These are phyloP conservation scores for Ostrea denselamellosa DNA, from an alignment of 1,140 invertebrate genomes.

Conservation along the genomic window DNA sequence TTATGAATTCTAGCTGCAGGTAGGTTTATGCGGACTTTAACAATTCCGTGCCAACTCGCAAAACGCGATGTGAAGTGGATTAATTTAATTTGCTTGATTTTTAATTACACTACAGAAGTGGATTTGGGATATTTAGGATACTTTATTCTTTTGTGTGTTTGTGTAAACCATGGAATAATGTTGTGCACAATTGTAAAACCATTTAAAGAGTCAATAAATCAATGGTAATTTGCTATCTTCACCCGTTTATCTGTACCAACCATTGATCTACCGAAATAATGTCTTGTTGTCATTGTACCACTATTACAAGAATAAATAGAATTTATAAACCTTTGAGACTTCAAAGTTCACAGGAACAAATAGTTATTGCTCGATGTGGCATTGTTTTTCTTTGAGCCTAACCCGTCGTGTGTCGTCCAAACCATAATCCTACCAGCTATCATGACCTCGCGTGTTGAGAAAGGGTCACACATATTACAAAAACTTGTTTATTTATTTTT, in stretches of 20 bases:
- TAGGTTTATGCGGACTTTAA: constrained; percentile 15
- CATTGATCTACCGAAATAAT: neutral
- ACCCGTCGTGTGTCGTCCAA: neutral
- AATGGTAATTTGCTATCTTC: constrained; percentile 5
- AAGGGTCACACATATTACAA: neutral
- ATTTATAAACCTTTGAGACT: neutral
- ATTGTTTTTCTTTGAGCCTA: neutral
- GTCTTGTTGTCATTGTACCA: neutral
- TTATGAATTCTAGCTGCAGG: neutral
- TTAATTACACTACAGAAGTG: neutral
- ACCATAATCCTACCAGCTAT: neutral
- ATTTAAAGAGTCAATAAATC: constrained; percentile 20
- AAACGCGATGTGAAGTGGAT: neutral
- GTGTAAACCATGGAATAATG: constrained; percentile 7
- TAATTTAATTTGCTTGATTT: neutral
- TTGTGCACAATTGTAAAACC: constrained; percentile 25
- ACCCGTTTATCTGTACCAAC: neutral
- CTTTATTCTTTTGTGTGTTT: neutral
- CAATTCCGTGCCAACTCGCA: neutral
- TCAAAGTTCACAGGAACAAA: constrained; percentile 13
- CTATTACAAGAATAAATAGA: neutral
- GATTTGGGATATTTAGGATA: neutral
- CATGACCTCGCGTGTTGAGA: neutral
- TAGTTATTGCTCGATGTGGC: neutral
- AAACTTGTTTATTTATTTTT: too few relatives aligned